Evolutionary conservation across 1,140 invertebrate genomes (phyloP), one percentile per base, ranked within the genome.

Genomic region (Galleria mellonella): DNA sequence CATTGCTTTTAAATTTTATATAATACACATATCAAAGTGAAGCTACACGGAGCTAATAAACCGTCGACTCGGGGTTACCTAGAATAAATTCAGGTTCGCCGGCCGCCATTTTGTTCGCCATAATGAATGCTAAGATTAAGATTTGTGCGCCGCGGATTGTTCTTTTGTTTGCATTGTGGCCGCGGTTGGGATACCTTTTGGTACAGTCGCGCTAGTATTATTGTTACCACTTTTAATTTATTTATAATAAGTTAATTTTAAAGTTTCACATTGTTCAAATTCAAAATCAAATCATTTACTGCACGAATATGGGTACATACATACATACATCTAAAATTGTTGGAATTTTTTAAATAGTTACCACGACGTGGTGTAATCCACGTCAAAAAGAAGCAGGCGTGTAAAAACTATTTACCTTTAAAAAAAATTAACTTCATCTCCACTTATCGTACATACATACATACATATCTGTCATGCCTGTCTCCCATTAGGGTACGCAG

Each of bases 91-190:
- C 78, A 79, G 73, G 75, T 83, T 76, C 72, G 63, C 75, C 65
- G 17, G 17, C 17, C 17, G 17, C 17, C 17, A 67, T 82, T 75
- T 73, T 72, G 58, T 59, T 48, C 55, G 57, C 62, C 65, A 63
- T 83, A 79, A 83, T 82, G 74, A 82, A 78, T 73, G 75, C 60
- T 71, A 75, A 75, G 72, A 75, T 83, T 83, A 83, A 83, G 78
- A 83, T 83, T 83, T 79, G 76, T 74, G 64, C 63, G 63, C 58
- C 55, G 53, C 57, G 47, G 72, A 64, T 68, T 63, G 70, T 65
- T 52, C 72, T 76, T 76, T 83, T 83, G 75, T 83, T 79, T 79
- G 78, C 78, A 74, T 79, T 79, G 71, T 76, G 65, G 50, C 59
- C 52, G 52, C 45, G 42, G 45, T 46, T 43, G 50, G 51, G 17